Percentiles rank a stretch among this genome's conserved stretches.
Evolutionary conservation across 2,888 invertebrate genomes (phyloP).

Genomic region (Athalia circularis): DNA sequence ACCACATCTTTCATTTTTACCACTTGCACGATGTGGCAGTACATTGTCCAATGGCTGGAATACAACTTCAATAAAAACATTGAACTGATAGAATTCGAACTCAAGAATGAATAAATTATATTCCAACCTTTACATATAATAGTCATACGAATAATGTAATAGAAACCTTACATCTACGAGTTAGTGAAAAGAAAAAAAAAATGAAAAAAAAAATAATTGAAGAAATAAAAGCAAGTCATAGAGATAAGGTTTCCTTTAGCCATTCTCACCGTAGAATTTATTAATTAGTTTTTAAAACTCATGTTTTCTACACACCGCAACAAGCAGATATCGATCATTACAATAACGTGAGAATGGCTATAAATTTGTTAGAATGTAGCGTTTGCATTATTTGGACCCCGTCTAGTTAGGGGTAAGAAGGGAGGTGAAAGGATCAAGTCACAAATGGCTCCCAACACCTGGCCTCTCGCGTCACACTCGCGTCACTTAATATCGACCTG

Average conservation of each 20-base stretch:
- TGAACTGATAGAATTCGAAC: constrained; percentile 51
- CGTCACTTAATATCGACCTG: constrained; percentile 75
- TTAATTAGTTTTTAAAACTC: constrained; percentile 54
- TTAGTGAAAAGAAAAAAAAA: constrained; percentile 6
- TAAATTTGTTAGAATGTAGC: constrained; percentile 63
- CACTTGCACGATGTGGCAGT: constrained; percentile 41
- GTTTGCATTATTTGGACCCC: constrained; percentile 63
- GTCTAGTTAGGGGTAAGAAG: constrained; percentile 67
- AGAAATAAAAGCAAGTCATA: neutral
- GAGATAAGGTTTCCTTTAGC: constrained; percentile 43
- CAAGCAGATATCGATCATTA: constrained; percentile 18
- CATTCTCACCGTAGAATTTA: constrained; percentile 67
- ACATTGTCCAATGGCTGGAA: constrained; percentile 62
- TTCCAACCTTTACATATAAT: constrained; percentile 71
- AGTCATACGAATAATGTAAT: constrained; percentile 59
- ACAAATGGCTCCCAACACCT: constrained; percentile 73
- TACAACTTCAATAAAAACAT: constrained; percentile 60
- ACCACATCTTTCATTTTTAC: constrained; percentile 56
- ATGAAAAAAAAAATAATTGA: constrained; percentile 1
- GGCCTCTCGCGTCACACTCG: constrained; percentile 73
- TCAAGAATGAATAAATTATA: constrained; percentile 58
- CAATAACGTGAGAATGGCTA: constrained; percentile 66
- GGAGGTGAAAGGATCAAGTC: constrained; percentile 70
- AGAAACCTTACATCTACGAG: constrained; percentile 62
- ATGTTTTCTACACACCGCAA: neutral